Evolutionary conservation across 2,888 invertebrate genomes (phyloP), one percentile per base, ranked within the genome.

Genomic region (Orchesellides sinensis): DNA sequence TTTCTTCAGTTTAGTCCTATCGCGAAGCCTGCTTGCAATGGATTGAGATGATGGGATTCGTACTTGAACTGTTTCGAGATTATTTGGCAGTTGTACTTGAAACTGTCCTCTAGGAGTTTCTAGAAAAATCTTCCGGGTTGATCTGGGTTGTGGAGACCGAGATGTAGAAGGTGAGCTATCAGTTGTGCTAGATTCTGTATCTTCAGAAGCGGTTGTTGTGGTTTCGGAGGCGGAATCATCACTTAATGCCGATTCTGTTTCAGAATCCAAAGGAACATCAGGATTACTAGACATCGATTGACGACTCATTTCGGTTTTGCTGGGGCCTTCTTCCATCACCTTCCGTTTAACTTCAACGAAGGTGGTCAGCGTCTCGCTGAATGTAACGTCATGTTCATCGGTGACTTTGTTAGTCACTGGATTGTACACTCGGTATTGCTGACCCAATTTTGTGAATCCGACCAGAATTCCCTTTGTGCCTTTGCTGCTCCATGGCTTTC

Each of bases 371-470:
- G 5, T 27, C 47, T 88, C 86, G 32, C 86, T 82, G 59, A 88
- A 87, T 6, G 70, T 69, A 10, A 88, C 87, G 74, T 88, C 75
- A 45, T 87, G 77, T 14, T 84, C 82, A 17, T 85, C 74, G 2
- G 40, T 83, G 23, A 88, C 83, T 32, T 80, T 83, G 19, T 29
- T 72, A 8, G 81, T 83, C 8, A 59, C 65, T 6, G 66, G 56
- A 73, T 88, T 83, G 79, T 82, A 87, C 1, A 88, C 25, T n/a
- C 86, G 29, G 61, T 88, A 89, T 45, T 87, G 88, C 21, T 59
- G 56, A 6, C 88, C 87, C 19, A 84, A 40, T 14, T 69, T 73
- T 12, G 88, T 77, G 54, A 10, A 47, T 47, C 47, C 47, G 3
- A 47, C 47, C 47, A 47, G 4, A 4, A 47, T 47, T 6, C 47